phyloP scores from a whole-genome alignment of 1,140 invertebrate species.

The Papilio machaon region DNA sequence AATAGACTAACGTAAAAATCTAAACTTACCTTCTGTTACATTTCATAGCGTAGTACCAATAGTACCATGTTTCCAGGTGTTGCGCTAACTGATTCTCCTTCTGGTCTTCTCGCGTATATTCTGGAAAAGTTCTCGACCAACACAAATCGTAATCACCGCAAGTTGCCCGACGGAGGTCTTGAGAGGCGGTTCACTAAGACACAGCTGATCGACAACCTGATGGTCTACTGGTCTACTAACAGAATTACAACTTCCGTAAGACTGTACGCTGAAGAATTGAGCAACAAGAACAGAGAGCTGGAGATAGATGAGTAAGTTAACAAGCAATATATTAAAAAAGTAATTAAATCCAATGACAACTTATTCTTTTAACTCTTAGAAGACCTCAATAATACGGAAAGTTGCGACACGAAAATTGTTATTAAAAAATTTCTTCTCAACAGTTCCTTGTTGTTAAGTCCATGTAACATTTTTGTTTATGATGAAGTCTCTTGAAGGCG shows the following conservation, averaged over 20 bases:
- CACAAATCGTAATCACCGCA: conserved; percentile 83
- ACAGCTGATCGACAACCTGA: conserved; percentile 93
- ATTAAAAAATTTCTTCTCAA: too few relatives aligned
- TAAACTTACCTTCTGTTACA: too few relatives aligned
- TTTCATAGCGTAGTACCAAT: too few relatives aligned
- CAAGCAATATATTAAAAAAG: background rate
- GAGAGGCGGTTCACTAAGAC: conserved; percentile 84
- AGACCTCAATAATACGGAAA: too few relatives aligned
- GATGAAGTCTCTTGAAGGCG: too few relatives aligned
- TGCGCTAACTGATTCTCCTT: conserved; percentile 85
- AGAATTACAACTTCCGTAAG: conserved; percentile 90
- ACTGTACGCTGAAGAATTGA: conserved; percentile 85
- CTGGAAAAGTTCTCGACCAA: conserved; percentile 93
- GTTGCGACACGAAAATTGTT: too few relatives aligned
- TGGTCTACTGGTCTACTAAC: conserved; percentile 92
- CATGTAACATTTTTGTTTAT: too few relatives aligned
- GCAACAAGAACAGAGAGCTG: conserved; percentile 61
- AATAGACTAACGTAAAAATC: too few relatives aligned
- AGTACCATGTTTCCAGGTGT: conserved; percentile 67
- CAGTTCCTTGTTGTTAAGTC: too few relatives aligned
- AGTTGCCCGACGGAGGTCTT: conserved; percentile 85
- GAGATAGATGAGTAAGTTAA: conserved; percentile 16
- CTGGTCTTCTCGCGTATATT: conserved; percentile 89
- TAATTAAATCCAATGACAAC: too few relatives aligned
- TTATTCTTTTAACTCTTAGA: too few relatives aligned